Percentiles rank a stretch among this genome's conserved stretches.
phyloP scores from a whole-genome alignment of 2,888 invertebrate species.

The Philhelius pedissequus region DNA sequence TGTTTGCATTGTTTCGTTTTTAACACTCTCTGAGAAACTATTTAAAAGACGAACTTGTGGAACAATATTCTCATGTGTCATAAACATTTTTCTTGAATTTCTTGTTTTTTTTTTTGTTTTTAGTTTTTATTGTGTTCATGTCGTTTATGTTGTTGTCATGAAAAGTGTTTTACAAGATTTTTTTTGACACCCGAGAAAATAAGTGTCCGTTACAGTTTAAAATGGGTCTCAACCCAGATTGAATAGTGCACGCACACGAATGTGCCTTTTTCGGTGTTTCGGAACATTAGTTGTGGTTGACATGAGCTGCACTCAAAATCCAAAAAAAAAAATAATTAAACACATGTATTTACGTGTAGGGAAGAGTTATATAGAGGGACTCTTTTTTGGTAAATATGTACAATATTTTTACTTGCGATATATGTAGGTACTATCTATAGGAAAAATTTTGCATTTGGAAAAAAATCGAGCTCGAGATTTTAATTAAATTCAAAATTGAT shows the following conservation, averaged over 20 bases:
- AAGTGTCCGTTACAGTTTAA: constrained; percentile 17
- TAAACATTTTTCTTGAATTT: constrained; percentile 1
- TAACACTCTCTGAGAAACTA: constrained; percentile 24
- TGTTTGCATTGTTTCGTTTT: constrained; percentile 5
- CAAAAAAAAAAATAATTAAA: constrained; percentile 13
- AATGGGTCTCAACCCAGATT: not conserved
- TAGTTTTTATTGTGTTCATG: not conserved
- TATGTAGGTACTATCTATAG: no score
- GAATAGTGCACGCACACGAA: not conserved
- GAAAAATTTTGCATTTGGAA: no score
- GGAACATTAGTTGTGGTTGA: constrained; percentile 40
- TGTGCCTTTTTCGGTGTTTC: constrained; percentile 16
- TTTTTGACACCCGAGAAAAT: constrained; percentile 49
- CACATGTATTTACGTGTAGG: constrained; percentile 31
- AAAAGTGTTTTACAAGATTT: constrained; percentile 45
- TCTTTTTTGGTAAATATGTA: no score
- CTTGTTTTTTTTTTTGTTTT: no score
- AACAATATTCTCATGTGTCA: constrained; percentile 39
- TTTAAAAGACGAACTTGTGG: constrained; percentile 17
- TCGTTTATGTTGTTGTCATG: constrained; percentile 53
- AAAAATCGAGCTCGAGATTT: no score
- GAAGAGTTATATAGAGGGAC: not conserved
- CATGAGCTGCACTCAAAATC: not conserved
- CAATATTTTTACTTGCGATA: no score
- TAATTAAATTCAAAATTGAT: no score